phyloP scores from a whole-genome alignment of 2,797 vertebrate species.

The Tympanoctomys barrerae region DNA sequence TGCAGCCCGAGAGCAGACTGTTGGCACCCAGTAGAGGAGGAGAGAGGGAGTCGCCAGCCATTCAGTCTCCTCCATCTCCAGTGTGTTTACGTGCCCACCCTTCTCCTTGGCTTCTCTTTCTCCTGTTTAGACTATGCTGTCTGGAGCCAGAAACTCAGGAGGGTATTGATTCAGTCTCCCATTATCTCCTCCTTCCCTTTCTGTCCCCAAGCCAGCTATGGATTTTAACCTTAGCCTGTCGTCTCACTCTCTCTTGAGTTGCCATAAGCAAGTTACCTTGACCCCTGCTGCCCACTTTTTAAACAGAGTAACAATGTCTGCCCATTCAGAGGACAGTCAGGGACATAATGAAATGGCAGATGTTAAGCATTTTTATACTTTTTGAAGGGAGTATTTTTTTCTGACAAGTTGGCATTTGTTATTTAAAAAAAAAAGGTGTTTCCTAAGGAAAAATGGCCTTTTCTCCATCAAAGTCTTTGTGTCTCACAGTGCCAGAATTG shows the following conservation, averaged over 20 bases:
- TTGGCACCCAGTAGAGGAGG: background rate
- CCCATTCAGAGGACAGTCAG: background rate
- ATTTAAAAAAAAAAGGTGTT: background rate
- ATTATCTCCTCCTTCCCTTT: conserved; percentile 49
- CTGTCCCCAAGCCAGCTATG: conserved; percentile 33
- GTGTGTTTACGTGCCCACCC: background rate
- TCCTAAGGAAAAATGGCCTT: background rate
- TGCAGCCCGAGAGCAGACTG: background rate
- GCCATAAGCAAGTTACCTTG: conserved; percentile 46
- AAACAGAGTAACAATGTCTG: conserved; percentile 38
- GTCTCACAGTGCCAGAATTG: background rate
- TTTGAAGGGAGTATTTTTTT: background rate
- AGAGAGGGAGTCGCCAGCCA: background rate
- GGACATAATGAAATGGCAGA: conserved; percentile 13
- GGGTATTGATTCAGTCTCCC: conserved; percentile 67
- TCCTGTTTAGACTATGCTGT: conserved; percentile 10
- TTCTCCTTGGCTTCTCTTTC: conserved; percentile 33
- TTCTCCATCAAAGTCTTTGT: background rate
- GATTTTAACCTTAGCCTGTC: conserved; percentile 63
- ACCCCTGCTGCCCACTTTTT: conserved; percentile 16
- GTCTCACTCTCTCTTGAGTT: conserved; percentile 36
- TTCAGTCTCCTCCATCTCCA: background rate
- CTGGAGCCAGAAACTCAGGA: conserved; percentile 62
- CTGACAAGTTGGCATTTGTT: background rate
- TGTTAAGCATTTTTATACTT: conserved; percentile 31